A percentile compares a stretch with the other conserved stretches of the same genome.
These are phyloP conservation scores for Psammodynastes pulverulentus DNA, from an alignment of 2,113 vertebrate species.

Conservation along the genomic window DNA sequence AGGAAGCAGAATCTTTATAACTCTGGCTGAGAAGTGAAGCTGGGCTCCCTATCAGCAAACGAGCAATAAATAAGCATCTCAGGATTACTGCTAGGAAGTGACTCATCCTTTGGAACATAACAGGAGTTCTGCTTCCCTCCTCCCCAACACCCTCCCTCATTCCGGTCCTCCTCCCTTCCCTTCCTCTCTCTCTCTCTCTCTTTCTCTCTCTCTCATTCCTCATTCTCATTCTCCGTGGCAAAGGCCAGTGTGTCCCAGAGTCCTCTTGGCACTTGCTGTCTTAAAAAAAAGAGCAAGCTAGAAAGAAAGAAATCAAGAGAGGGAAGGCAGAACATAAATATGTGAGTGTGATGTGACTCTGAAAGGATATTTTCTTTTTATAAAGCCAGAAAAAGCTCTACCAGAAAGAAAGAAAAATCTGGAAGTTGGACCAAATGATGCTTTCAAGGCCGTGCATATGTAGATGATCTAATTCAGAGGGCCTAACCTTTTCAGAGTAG, in stretches of 20 bases:
- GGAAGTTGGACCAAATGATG: neutral
- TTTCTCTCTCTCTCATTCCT: neutral
- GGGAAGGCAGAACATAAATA: conserved; percentile 69
- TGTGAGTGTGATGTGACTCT: conserved; percentile 65
- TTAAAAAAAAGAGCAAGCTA: conserved; percentile 42
- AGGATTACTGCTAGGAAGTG: conserved; percentile 75
- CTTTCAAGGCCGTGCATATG: neutral
- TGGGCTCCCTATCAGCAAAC: conserved; percentile 62
- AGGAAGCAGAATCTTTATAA: conserved; percentile 47
- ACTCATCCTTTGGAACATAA: conserved; percentile 74
- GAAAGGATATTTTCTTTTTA: conserved; percentile 68
- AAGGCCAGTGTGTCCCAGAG: conserved; percentile 72
- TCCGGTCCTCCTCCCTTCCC: conserved; percentile 24
- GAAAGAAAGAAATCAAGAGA: conserved; percentile 63
- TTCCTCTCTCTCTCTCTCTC: neutral
- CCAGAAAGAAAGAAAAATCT: neutral
- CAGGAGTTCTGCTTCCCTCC: conserved; percentile 58
- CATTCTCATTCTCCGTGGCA: conserved; percentile 30
- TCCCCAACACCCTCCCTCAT: conserved; percentile 9
- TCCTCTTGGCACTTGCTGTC: conserved; percentile 77
- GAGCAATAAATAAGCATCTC: conserved; percentile 74
- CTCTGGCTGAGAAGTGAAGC: conserved; percentile 49
- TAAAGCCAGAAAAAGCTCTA: conserved; percentile 60
- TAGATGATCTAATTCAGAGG: neutral
- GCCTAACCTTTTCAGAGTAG: neutral